phyloP scores from a whole-genome alignment of 2,797 vertebrate species.

The Gouania willdenowi region DNA sequence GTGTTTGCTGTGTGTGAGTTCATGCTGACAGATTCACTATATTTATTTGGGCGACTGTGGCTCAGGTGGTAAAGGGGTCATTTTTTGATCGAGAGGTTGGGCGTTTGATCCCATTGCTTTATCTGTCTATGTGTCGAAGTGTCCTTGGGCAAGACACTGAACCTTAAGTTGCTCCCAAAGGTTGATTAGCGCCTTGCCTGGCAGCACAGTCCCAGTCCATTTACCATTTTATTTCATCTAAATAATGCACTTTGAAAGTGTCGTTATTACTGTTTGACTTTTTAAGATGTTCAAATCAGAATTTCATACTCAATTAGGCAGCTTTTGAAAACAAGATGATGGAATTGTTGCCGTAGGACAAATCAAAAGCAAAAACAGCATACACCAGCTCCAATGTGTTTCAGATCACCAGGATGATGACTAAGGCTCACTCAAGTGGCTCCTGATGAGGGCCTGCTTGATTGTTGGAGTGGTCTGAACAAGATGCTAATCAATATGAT shows the following conservation, averaged over 20 bases:
- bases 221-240: constrained; percentile 18
- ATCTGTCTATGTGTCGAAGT: too few species aligned
- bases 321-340: constrained; percentile 45
- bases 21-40: too few species aligned
- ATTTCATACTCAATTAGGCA: constrained; percentile 33
- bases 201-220: too few species aligned
- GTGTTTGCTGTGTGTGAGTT: too few species aligned
- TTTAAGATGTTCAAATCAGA: constrained; percentile 31
- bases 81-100: too few species aligned
- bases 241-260: constrained; percentile 12
- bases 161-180: too few species aligned
- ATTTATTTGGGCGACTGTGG: too few species aligned
- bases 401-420: constrained; percentile 35
- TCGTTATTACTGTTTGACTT: constrained; percentile 26
- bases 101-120: too few species aligned
- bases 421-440: constrained; percentile 36
- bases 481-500: constrained; percentile 68
- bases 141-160: too few species aligned
- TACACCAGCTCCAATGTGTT: constrained; percentile 34
- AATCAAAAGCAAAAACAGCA: constrained; percentile 36
- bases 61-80: too few species aligned
- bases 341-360: constrained; percentile 33
- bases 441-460: constrained; percentile 54
- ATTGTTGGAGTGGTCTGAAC: constrained; percentile 66
- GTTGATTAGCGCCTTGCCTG: too few species aligned